Conservation (phyloP, 2,888 invertebrate genomes). For the Ariolimax columbianus region DNA sequence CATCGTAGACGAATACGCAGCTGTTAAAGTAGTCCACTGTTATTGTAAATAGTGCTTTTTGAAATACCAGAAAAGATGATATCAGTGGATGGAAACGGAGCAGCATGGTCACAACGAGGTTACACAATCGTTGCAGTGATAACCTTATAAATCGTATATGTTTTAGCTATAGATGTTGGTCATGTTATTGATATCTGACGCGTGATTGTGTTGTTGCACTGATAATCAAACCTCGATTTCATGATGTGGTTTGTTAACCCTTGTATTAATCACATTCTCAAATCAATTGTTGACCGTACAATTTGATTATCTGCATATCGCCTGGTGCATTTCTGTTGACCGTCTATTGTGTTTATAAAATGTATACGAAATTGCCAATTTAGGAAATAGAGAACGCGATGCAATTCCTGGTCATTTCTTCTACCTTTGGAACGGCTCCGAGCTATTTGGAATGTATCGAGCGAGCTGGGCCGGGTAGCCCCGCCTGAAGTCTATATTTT, state of each 20-base stretch:
- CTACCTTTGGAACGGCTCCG: neutral
- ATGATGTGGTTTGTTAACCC: neutral
- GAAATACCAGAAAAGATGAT: no score
- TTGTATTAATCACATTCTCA: neutral
- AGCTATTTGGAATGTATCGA: conserved; percentile 23
- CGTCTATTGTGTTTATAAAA: neutral
- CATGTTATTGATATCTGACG: no score
- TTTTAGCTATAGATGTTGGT: no score
- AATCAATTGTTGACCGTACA: neutral
- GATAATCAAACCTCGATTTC: neutral
- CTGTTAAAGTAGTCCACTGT: no score
- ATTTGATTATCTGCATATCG: neutral
- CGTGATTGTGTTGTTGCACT: no score
- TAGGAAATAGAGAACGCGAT: neutral
- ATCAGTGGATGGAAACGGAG: no score
- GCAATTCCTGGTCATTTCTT: neutral
- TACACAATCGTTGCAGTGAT: no score
- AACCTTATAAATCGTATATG: no score
- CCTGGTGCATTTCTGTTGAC: neutral
- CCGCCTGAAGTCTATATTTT: conserved; percentile 30
- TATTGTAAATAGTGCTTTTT: no score
- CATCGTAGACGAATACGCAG: no score
- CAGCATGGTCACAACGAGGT: no score
- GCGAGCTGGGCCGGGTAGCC: neutral
- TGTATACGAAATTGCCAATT: conserved; percentile 2